These are phyloP conservation scores for Sylvia atricapilla DNA, from an alignment of 2,113 vertebrate genomes.

Conservation along the genomic window DNA sequence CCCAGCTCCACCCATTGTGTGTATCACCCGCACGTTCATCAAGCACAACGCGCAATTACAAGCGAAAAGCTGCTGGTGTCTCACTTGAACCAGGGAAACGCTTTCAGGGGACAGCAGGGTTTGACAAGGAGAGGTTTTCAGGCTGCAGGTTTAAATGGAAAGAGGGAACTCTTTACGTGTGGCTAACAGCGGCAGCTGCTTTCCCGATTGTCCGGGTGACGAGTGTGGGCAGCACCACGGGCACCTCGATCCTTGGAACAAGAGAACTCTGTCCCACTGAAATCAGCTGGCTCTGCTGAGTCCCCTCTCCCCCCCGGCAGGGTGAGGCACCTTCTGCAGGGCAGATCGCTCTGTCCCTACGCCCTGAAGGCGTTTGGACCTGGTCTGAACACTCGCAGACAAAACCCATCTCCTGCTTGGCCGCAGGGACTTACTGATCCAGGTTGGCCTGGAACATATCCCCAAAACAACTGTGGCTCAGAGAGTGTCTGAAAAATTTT, in stretches of 20 bases:
- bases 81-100: neutral
- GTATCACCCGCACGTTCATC: neutral
- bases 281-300: neutral
- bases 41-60: neutral
- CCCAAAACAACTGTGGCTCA: neutral
- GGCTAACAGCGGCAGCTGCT: neutral
- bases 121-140: neutral
- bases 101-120: neutral
- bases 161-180: neutral
- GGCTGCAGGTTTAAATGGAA: neutral
- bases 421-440: neutral
- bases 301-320: neutral
- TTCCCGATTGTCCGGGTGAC: neutral
- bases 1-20: fast-evolving
- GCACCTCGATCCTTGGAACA: neutral
- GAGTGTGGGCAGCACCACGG: neutral
- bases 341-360: neutral
- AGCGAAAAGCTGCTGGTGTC: constrained; percentile 19
- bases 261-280: neutral
- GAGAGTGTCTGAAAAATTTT: neutral
- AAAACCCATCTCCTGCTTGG: neutral
- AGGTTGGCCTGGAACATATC: neutral
- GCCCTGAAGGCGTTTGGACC: neutral
- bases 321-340: neutral
- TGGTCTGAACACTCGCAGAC: neutral